Conservation (phyloP, 2,113 vertebrate genomes). For the Cottus gobio region DNA sequence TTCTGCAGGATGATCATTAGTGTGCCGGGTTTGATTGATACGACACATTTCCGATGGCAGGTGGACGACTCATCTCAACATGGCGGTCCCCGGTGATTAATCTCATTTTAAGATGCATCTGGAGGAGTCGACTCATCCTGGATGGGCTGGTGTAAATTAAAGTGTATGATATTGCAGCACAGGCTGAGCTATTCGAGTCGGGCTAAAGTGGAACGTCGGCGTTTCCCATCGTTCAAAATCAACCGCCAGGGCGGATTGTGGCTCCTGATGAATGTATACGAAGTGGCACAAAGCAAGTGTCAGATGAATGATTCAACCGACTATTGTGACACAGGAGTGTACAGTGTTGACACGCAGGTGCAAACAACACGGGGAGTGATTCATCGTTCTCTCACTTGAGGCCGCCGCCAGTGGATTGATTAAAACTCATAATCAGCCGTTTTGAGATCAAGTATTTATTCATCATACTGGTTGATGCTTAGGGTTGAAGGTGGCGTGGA, state of each 20-base stretch:
- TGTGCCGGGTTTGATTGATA: slow-evolving; percentile 74
- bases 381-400: slow-evolving; percentile 32
- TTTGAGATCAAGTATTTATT: slow-evolving; percentile 37
- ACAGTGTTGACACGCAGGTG: slow-evolving; percentile 29
- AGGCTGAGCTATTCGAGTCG: slow-evolving; percentile 25
- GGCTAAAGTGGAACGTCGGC: slow-evolving; percentile 17
- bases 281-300: slow-evolving; percentile 49
- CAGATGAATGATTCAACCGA: slow-evolving; percentile 54
- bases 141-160: slow-evolving; percentile 69
- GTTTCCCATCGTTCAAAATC: slow-evolving; percentile 41
- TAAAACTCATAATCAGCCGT: slow-evolving; percentile 39
- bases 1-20: slow-evolving; percentile 75
- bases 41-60: slow-evolving; percentile 74
- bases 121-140: slow-evolving; percentile 52
- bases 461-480: background rate
- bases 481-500: background rate
- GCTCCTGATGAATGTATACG: slow-evolving; percentile 41
- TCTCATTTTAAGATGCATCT: slow-evolving; percentile 74
- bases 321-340: slow-evolving; percentile 12
- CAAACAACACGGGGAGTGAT: slow-evolving; percentile 38
- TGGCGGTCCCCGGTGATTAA: slow-evolving; percentile 69
- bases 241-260: slow-evolving; percentile 23
- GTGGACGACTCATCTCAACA: slow-evolving; percentile 71
- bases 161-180: slow-evolving; percentile 54
- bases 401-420: slow-evolving; percentile 15